Evolutionary conservation across 2,113 vertebrate genomes (phyloP), one percentile per base, ranked within the genome.

Genomic region (Polyodon spathula): DNA sequence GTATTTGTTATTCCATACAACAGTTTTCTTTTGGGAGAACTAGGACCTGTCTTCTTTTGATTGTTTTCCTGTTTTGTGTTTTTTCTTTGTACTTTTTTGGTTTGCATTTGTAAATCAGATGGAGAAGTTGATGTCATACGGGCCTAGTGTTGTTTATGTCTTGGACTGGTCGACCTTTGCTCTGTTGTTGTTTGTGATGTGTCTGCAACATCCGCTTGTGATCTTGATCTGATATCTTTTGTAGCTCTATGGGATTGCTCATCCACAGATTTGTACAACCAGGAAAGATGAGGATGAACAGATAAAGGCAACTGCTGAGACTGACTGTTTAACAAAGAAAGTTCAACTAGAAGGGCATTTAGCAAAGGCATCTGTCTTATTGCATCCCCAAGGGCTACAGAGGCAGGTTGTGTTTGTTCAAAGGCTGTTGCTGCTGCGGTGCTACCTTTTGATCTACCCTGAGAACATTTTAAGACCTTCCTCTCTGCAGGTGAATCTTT

Each of bases 1-100:
- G 93, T 91, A 57, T 90, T 90, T 16, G 93, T 96, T 55, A 93
- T 77, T 6, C 93, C 90, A 8, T 84, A 94, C 7, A 84, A 60
- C 6, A 93, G 64, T 54, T 75, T 92, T 51, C 73, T 86, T 57
- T 66, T 78, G 0, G 68, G 67, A 61, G 55, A 65, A 57, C 65
- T 65, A 16, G 62, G 69, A 7, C 2, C 9, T 4, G 8, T 72
- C 74, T 15, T 63, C 67, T 38, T 65, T 60, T 17, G 58, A 10
- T 41, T 70, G 59, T 53, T 78, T 55, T 78, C 73, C 6, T 60
- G 59, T 5, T 12, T 15, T 48, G 54, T 15, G 58, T 58, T 43
- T 73, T 74, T 62, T 58, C 27, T 59, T 62, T 59, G 44, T 38
- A 37, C 59, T 71, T 70, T 65, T 60, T 54, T 67, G 64, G 56